Conservation (phyloP, 2,888 invertebrate genomes). For the Terebella lapidaria region DNA sequence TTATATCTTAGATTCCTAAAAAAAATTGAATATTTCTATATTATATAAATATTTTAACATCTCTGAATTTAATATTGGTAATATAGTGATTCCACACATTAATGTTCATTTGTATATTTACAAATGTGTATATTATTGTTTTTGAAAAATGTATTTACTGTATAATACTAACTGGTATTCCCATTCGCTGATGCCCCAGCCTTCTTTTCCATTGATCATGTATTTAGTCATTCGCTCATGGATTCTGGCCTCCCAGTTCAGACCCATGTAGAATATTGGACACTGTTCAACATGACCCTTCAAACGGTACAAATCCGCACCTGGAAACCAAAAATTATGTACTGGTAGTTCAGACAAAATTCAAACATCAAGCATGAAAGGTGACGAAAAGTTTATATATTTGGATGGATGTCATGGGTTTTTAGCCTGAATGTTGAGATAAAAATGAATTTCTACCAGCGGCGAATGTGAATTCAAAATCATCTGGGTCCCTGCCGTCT, state of each 20-base stretch:
- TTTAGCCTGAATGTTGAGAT: too few species aligned
- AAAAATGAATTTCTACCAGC: slow-evolving; percentile 32
- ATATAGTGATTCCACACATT: too few species aligned
- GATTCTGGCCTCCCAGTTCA: slow-evolving; percentile 37
- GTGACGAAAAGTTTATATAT: too few species aligned
- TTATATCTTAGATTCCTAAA: too few species aligned
- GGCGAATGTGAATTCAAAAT: slow-evolving; percentile 34
- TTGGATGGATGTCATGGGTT: too few species aligned
- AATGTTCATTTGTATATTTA: neutral
- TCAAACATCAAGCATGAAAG: too few species aligned
- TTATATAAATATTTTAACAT: too few species aligned
- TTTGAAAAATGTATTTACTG: neutral
- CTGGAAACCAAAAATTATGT: slow-evolving; percentile 27
- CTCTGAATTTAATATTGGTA: too few species aligned
- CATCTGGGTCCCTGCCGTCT: slow-evolving; percentile 37
- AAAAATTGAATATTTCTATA: too few species aligned
- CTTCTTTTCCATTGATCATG: slow-evolving; percentile 36
- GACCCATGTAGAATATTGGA: slow-evolving; percentile 25
- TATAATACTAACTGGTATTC: slow-evolving; percentile 30
- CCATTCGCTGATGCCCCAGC: slow-evolving; percentile 50
- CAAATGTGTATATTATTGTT: neutral
- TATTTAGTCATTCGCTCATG: slow-evolving; percentile 40
- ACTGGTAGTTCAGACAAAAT: too few species aligned
- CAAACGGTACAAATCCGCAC: slow-evolving; percentile 31
- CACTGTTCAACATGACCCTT: slow-evolving; percentile 16